Conservation (phyloP, 2,797 vertebrate genomes). For the Pseudocheirus occidentalis region DNA sequence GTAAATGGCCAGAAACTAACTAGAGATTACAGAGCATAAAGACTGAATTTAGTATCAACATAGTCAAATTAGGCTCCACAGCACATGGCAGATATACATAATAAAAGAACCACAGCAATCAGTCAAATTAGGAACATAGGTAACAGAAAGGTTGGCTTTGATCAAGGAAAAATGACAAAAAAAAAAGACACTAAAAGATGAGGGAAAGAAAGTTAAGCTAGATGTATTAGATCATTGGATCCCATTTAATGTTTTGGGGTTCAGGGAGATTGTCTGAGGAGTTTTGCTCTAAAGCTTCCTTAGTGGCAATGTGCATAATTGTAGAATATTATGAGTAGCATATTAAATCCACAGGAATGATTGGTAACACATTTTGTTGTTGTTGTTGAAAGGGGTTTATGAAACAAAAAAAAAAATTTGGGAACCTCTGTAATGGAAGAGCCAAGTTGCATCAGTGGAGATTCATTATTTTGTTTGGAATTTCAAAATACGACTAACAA, state of each 20-base stretch:
- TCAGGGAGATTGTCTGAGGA: neutral
- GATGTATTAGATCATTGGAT: neutral
- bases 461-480: neutral
- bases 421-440: neutral
- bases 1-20: neutral
- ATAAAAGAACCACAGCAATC: neutral
- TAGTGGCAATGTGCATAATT: neutral
- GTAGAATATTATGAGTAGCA: neutral
- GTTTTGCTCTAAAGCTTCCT: neutral
- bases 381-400: neutral
- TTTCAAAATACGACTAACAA: neutral
- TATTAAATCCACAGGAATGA: neutral
- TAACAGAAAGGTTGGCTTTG: neutral
- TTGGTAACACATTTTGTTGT: neutral
- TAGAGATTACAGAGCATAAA: neutral
- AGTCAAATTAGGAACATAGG: neutral
- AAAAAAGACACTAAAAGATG: neutral
- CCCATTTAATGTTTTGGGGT: neutral
- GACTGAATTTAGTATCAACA: neutral
- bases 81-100: neutral
- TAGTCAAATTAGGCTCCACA: neutral
- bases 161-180: neutral
- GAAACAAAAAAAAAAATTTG: neutral
- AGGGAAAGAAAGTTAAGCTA: neutral
- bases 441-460: neutral